Base-by-base conservation (phyloP, 2,113 vertebrate species). In the Menidia beryllina region DNA sequence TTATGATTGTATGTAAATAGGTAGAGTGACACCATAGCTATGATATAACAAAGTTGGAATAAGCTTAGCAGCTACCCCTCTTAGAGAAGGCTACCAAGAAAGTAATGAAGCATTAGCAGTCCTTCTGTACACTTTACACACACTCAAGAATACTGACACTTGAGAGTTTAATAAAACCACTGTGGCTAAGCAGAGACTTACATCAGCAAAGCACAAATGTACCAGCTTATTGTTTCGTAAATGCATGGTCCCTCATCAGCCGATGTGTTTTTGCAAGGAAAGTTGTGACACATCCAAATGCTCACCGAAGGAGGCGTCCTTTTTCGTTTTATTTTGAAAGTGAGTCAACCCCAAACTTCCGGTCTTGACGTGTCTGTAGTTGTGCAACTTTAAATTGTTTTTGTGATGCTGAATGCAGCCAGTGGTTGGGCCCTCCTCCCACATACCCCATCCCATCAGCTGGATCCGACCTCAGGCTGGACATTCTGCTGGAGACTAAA, bases 301-400 rank as follows among this genome's bases (percentile, higher is more conserved):
- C 6, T 26, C 26, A 51, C 14, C 26, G 14, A 4, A 43, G 13
- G 39, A 14, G 10, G 39, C 19, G 10, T 30, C 0, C 17, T 1
- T 0, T n/a, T n/a, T n/a, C n/a, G 12, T 56, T 57, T 88, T 85
- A 78, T 63, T 85, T 58, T 79, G 67, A 68, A 88, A 63, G 39
- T 1, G 7, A 0, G 4, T 34, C 30, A 20, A 3, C 7, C 7
- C 5, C 9, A 0, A 0, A n/a, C 14, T 86, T 81, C 82, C 78
- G 26, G 60, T 66, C 1, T 19, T 0, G 17, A 7, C 17, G 49
- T 14, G 7, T 7, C 23, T 67, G 20, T 23, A 7, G 5, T 38
- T 65, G 25, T 72, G 11, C 11, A 9, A 3, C 56, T 84, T 77
- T 30, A 49, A 27, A 26, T 26, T 45, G 58, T 49, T 21, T 48